Conservation (phyloP, 1,140 invertebrate genomes). For the Anastatus disparis region DNA sequence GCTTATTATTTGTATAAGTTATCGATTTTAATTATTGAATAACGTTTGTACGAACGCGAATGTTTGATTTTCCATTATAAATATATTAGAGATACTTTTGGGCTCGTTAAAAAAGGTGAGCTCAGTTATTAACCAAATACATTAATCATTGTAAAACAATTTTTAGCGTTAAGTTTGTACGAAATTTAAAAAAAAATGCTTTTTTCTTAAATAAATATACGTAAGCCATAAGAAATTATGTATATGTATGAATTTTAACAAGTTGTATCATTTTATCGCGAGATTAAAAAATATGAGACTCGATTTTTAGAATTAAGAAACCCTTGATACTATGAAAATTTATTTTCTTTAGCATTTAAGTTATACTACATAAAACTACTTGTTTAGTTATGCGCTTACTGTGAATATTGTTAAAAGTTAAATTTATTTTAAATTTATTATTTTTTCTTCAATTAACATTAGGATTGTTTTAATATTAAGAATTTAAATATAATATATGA, state of each 20-base stretch:
- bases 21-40: neutral
- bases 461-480: neutral
- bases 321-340: too few species aligned
- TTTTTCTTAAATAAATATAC: neutral
- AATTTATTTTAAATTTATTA: too few species aligned
- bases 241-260: neutral
- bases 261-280: neutral
- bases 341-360: too few species aligned
- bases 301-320: too few species aligned
- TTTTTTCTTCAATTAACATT: neutral
- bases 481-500: neutral
- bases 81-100: neutral
- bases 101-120: neutral
- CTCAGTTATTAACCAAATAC: slow-evolving; percentile 40
- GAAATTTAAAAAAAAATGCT: neutral
- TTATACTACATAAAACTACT: neutral
- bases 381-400: neutral
- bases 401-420: too few species aligned
- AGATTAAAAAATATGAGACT: neutral
- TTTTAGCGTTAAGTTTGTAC: slow-evolving; percentile 14
- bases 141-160: slow-evolving; percentile 19
- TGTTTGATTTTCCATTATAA: slow-evolving; percentile 3
- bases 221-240: neutral
- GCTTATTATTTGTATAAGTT: slow-evolving; percentile 3
- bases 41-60: slow-evolving; percentile 11